Percentiles rank a stretch among this genome's conserved stretches.
phyloP scores from a whole-genome alignment of 2,888 invertebrate genomes.

The Monochamus alternatus region DNA sequence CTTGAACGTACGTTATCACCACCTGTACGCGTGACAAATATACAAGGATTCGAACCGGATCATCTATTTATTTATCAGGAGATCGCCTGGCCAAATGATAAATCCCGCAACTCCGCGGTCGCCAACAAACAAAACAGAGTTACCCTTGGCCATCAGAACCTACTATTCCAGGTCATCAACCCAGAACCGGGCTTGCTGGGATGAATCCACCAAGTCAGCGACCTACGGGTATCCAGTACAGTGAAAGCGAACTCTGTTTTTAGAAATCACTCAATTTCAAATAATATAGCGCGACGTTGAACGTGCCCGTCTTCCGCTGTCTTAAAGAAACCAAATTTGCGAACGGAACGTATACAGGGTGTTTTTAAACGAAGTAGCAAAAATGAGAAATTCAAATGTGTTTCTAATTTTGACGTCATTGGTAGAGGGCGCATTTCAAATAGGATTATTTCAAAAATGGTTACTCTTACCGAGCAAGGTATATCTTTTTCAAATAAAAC shows the following conservation, averaged over 20 bases:
- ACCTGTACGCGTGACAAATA: slow-evolving; percentile 21
- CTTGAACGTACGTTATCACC: slow-evolving; percentile 24
- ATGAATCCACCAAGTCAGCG: slow-evolving; percentile 62
- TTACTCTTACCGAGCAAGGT: no score
- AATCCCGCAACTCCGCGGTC: slow-evolving; percentile 11
- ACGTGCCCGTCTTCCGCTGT: not conserved
- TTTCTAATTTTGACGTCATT: no score
- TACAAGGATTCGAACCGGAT: not conserved
- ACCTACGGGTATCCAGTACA: slow-evolving; percentile 55
- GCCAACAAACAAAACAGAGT: slow-evolving; percentile 61
- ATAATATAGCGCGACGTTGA: slow-evolving; percentile 6
- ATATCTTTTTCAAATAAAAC: no score
- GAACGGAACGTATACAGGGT: no score
- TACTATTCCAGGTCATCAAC: slow-evolving; percentile 66
- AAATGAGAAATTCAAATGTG: no score
- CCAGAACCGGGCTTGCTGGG: slow-evolving; percentile 59
- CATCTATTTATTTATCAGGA: slow-evolving; percentile 19
- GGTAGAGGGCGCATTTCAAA: no score
- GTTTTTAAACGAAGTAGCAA: no score
- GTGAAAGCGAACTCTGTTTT: slow-evolving; percentile 57
- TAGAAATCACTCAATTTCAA: slow-evolving; percentile 38
- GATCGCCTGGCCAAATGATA: slow-evolving; percentile 9
- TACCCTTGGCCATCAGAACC: slow-evolving; percentile 65
- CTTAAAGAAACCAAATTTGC: not conserved
- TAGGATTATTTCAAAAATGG: no score